Conservation (phyloP, 2,888 invertebrate species). For the Pterostichus madidus region DNA sequence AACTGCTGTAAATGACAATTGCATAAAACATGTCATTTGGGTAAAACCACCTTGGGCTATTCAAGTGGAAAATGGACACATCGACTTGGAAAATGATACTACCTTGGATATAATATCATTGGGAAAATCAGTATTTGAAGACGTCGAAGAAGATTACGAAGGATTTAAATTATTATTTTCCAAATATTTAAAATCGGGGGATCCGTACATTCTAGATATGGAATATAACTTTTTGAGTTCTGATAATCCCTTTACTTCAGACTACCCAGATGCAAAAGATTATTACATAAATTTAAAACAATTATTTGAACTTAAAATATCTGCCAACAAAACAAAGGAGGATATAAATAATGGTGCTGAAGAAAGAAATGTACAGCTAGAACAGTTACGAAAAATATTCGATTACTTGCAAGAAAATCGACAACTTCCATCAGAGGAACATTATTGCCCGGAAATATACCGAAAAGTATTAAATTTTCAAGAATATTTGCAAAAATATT, state of each 20-base stretch:
- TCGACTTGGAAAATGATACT: slow-evolving; percentile 86
- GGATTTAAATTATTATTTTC: slow-evolving; percentile 57
- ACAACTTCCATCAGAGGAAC: slow-evolving; percentile 15
- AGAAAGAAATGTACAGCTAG: slow-evolving; percentile 20
- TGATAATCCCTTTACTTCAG: slow-evolving; percentile 85
- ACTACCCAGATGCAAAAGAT: slow-evolving; percentile 23
- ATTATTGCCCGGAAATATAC: slow-evolving; percentile 11
- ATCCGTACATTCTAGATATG: slow-evolving; percentile 84
- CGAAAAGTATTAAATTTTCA: slow-evolving; percentile 29
- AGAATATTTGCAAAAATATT: slow-evolving; percentile 42
- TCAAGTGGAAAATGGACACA: slow-evolving; percentile 87
- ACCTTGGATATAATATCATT: slow-evolving; percentile 74
- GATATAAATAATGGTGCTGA: slow-evolving; percentile 30
- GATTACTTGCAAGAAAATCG: slow-evolving; percentile 32
- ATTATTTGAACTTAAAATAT: slow-evolving; percentile 41
- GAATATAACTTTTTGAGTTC: slow-evolving; percentile 92
- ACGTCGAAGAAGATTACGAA: slow-evolving; percentile 47
- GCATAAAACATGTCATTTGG: slow-evolving; percentile 90
- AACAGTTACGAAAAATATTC: slow-evolving; percentile 35
- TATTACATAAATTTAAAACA: slow-evolving; percentile 56
- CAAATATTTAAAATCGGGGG: slow-evolving; percentile 66
- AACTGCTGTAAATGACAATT: slow-evolving; percentile 89
- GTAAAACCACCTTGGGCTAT: slow-evolving; percentile 93
- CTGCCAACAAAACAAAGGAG: background rate
- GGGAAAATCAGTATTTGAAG: slow-evolving; percentile 56